Evolutionary conservation across 2,888 invertebrate species (phyloP).

Genomic region (Ophioninae sp.): DNA sequence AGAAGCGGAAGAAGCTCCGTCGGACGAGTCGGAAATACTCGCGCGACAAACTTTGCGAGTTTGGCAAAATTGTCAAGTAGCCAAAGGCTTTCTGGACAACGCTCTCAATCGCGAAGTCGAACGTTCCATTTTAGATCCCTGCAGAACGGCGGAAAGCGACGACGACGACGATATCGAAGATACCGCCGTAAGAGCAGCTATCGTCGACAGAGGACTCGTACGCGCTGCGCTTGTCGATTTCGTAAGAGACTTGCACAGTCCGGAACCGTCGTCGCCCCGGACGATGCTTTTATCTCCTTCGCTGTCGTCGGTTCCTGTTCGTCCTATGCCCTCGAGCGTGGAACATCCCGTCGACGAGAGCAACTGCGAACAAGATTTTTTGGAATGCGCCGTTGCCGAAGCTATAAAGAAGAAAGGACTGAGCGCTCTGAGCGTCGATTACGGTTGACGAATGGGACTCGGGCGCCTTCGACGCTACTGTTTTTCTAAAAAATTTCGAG

Average conservation of each 20-base stretch:
- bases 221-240: conserved; percentile 64
- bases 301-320: conserved; percentile 1
- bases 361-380: conserved; percentile 82
- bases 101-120: conserved; percentile 87
- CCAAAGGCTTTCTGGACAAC: conserved; percentile 87
- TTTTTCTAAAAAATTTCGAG: background rate
- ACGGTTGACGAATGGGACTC: conserved; percentile 70
- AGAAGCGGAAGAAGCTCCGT: conserved; percentile 48
- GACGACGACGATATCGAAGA: conserved; percentile 85
- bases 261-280: conserved; percentile 9
- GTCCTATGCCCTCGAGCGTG: conserved; percentile 57
- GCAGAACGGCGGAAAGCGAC: background rate
- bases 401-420: conserved; percentile 89
- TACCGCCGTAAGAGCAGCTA: conserved; percentile 89
- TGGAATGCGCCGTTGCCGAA: conserved; percentile 88
- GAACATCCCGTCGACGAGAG: conserved; percentile 72
- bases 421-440: conserved; percentile 79
- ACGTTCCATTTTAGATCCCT: conserved; percentile 83
- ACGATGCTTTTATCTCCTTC: conserved; percentile 2
- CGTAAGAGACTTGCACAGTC: conserved; percentile 41
- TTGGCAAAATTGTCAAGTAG: conserved; percentile 87
- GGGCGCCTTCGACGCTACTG: background rate
- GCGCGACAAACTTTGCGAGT: conserved; percentile 77
- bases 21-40: conserved; percentile 71
- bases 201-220: conserved; percentile 86